Conservation (phyloP, 2,797 vertebrate species). For the Anisognathus igniventris region DNA sequence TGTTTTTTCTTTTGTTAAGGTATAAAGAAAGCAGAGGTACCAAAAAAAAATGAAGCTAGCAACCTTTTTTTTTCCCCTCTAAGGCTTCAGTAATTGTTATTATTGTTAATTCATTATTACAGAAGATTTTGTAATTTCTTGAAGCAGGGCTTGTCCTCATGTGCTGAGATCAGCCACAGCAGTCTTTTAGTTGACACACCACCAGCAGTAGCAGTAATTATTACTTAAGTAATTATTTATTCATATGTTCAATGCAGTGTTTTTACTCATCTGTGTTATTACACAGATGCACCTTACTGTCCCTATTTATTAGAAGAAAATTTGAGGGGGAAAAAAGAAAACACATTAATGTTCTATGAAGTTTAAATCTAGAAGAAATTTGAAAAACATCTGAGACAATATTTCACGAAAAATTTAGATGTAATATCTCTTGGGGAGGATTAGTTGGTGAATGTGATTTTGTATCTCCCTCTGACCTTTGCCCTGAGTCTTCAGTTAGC, state of each 20-base stretch:
- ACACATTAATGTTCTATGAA: not conserved
- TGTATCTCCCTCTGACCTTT: not conserved
- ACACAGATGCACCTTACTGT: not conserved
- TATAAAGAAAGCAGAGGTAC: not conserved
- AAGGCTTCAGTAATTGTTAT: not conserved
- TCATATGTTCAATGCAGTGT: not conserved
- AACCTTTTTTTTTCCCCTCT: not conserved
- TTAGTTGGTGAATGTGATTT: not conserved
- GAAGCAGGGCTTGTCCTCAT: not conserved
- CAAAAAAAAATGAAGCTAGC: not conserved
- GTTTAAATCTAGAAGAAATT: not conserved
- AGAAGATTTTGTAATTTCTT: not conserved
- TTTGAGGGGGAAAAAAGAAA: rapidly evolving
- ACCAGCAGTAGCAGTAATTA: not conserved
- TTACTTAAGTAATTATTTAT: not conserved
- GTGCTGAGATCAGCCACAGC: not conserved
- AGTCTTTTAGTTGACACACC: not conserved
- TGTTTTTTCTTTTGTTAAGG: not conserved
- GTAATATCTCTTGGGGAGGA: not conserved
- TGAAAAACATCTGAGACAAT: not conserved
- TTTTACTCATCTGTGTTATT: not conserved
- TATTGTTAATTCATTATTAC: not conserved
- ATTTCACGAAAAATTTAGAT: not conserved
- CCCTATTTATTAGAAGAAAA: not conserved
- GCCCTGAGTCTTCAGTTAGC: not conserved